These are phyloP conservation scores for Geothlypis trichas DNA, from an alignment of 2,113 vertebrate genomes.

Conservation along the genomic window DNA sequence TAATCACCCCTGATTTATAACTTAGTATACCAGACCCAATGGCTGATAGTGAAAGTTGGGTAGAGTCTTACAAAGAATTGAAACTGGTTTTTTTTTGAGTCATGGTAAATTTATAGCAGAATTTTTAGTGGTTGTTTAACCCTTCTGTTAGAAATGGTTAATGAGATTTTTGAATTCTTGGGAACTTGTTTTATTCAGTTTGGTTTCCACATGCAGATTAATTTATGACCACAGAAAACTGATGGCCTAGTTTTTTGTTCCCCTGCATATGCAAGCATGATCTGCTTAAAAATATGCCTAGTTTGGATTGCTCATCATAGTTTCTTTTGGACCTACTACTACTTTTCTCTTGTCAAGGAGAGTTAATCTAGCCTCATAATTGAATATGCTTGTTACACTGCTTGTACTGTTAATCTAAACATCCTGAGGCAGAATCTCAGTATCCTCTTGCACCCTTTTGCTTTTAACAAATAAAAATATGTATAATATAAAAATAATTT, in stretches of 20 bases:
- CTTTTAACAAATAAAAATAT: neutral
- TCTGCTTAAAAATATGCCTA: neutral
- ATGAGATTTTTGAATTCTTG: neutral
- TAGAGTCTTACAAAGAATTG: neutral
- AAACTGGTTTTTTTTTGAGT: neutral
- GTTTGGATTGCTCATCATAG: neutral
- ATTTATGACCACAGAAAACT: neutral
- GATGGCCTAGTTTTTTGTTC: neutral
- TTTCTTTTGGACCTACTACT: neutral
- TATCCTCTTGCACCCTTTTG: neutral
- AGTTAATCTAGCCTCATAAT: neutral
- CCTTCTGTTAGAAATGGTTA: neutral
- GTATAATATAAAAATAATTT: neutral
- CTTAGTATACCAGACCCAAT: neutral
- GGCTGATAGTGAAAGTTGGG: neutral
- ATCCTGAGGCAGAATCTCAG: neutral
- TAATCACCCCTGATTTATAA: neutral
- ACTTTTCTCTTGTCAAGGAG: neutral
- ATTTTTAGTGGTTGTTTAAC: neutral
- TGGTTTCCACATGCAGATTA: neutral
- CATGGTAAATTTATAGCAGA: neutral
- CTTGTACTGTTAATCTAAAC: neutral
- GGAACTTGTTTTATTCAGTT: neutral
- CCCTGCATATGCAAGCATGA: neutral
- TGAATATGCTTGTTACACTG: neutral